Conservation (phyloP, 1,140 invertebrate species). For the Aricia agestis region DNA sequence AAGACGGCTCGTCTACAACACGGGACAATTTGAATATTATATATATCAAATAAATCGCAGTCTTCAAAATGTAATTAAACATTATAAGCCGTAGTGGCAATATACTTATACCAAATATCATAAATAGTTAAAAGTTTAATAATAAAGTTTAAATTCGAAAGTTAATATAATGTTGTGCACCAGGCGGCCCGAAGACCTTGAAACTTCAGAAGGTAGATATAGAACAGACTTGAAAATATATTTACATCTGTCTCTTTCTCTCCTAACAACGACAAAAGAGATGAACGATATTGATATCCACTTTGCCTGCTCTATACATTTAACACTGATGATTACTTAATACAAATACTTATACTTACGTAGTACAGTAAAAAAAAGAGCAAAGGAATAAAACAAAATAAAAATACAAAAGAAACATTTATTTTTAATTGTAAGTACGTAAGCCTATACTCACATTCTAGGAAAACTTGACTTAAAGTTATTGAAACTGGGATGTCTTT, state of each 20-base stretch:
- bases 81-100: slow-evolving; percentile 22
- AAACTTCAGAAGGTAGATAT: background rate
- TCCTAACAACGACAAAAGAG: background rate
- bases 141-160: slow-evolving; percentile 37
- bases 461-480: background rate
- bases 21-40: slow-evolving; percentile 28
- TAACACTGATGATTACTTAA: background rate
- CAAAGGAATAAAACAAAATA: slow-evolving; percentile 31
- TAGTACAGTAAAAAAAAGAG: slow-evolving; percentile 18
- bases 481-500: slow-evolving; percentile 8
- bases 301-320: background rate
- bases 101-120: slow-evolving; percentile 27
- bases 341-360: slow-evolving; percentile 13
- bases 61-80: slow-evolving; percentile 34
- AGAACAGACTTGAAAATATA: background rate
- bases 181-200: slow-evolving; percentile 12
- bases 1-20: background rate
- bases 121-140: slow-evolving; percentile 29
- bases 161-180: slow-evolving; percentile 20
- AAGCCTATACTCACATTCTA: slow-evolving; percentile 12
- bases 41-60: slow-evolving; percentile 36
- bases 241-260: background rate
- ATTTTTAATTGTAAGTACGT: slow-evolving; percentile 38
- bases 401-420: slow-evolving; percentile 33
- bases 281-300: background rate